Percentiles rank a stretch among this genome's conserved stretches.
phyloP scores from a whole-genome alignment of 1,140 invertebrate genomes.

The Halesus radiatus region DNA sequence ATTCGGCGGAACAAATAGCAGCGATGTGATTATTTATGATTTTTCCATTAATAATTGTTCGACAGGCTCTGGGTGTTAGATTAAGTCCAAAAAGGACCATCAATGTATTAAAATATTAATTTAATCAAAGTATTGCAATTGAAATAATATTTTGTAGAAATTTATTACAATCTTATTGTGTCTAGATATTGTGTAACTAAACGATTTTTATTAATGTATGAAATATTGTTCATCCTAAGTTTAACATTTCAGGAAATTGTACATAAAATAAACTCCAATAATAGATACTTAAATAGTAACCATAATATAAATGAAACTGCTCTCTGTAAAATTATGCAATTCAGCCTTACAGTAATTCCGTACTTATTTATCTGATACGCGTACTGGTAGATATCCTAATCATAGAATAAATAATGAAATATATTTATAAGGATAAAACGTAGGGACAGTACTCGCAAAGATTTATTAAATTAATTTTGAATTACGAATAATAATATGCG shows the following conservation, averaged over 20 bases:
- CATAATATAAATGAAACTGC: not conserved
- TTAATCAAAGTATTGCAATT: constrained; percentile 18
- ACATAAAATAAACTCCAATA: not conserved
- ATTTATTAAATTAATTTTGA: constrained; percentile 6
- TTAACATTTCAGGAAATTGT: not conserved
- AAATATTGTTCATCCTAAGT: too few species aligned
- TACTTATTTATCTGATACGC: constrained; percentile 14
- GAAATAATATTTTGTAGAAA: constrained; percentile 5
- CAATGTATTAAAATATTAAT: not conserved
- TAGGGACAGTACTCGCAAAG: constrained; percentile 40
- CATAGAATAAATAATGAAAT: not conserved
- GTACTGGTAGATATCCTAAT: not conserved
- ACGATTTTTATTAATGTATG: too few species aligned
- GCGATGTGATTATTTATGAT: constrained; percentile 14
- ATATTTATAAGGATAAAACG: constrained; percentile 11
- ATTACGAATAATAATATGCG: constrained; percentile 21
- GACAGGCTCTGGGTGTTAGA: constrained; percentile 18
- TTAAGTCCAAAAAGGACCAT: not conserved
- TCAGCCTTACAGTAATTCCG: constrained; percentile 6
- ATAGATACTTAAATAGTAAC: constrained; percentile 8
- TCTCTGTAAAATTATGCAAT: constrained; percentile 4
- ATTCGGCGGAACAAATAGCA: constrained; percentile 18
- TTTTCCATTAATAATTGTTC: constrained; percentile 18
- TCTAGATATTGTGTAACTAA: not conserved
- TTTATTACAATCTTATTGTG: not conserved